phyloP scores from a whole-genome alignment of 2,797 vertebrate genomes.

The Adelosebastes latens region DNA sequence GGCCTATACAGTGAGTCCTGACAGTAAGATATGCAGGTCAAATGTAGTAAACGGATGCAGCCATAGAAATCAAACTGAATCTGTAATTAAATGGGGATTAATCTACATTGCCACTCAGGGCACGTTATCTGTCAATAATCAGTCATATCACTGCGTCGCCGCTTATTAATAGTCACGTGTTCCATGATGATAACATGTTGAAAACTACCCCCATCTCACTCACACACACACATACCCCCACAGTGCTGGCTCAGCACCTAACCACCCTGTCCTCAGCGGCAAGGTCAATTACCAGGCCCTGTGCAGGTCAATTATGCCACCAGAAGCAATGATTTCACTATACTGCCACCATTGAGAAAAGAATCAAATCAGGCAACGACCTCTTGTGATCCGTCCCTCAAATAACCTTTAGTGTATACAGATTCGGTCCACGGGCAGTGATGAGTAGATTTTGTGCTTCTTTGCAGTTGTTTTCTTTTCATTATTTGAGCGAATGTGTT shows the following conservation, averaged over 20 bases:
- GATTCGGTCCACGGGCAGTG: background rate
- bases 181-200: slow-evolving; percentile 19
- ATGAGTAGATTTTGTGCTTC: slow-evolving; percentile 5
- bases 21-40: slow-evolving; percentile 6
- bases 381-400: slow-evolving; percentile 16
- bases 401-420: slow-evolving; percentile 28
- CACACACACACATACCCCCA: background rate
- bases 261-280: slow-evolving; percentile 57
- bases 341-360: slow-evolving; percentile 11
- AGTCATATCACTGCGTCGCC: background rate
- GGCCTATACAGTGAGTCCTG: background rate
- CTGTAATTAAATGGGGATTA: background rate
- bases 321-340: slow-evolving; percentile 55
- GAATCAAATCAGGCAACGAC: slow-evolving; percentile 30
- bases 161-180: background rate
- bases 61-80: background rate
- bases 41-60: background rate
- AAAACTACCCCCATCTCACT: background rate
- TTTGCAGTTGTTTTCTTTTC: slow-evolving; percentile 22
- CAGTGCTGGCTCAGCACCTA: slow-evolving; percentile 74
- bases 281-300: slow-evolving; percentile 72
- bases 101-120: background rate
- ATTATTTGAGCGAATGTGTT: slow-evolving; percentile 25
- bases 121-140: background rate
- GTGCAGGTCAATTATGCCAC: slow-evolving; percentile 68